These are phyloP conservation scores for Probaryconus sp. DNA, from an alignment of 1,140 invertebrate genomes.

Conservation along the genomic window DNA sequence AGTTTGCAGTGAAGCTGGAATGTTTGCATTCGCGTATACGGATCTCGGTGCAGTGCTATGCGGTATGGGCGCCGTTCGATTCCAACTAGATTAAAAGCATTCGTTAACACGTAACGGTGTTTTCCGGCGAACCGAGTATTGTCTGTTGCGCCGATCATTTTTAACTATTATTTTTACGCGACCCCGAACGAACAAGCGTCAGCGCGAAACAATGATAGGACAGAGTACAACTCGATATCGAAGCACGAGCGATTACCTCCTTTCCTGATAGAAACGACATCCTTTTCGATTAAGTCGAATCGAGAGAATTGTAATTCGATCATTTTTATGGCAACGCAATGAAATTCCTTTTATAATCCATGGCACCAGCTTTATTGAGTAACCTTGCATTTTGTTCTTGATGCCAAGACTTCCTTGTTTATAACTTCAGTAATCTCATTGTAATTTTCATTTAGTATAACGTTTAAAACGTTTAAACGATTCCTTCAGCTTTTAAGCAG, in stretches of 20 bases:
- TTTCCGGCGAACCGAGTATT: conserved; percentile 54
- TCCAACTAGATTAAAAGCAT: conserved; percentile 69
- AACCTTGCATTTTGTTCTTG: conserved; percentile 8
- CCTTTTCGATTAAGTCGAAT: conserved; percentile 50
- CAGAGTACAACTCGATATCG: conserved; percentile 45
- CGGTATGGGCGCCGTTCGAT: conserved; percentile 53
- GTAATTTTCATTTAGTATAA: conserved; percentile 29
- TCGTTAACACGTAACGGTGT: conserved; percentile 64
- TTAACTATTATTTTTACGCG: conserved; percentile 52
- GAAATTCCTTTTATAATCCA: conserved; percentile 45
- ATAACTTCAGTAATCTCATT: background rate
- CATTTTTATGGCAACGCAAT: conserved; percentile 32
- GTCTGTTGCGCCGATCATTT: conserved; percentile 56
- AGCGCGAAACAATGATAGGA: conserved; percentile 43
- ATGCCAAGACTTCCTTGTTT: background rate
- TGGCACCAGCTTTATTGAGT: conserved; percentile 22
- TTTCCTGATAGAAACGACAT: conserved; percentile 37
- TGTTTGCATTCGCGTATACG: conserved; percentile 54
- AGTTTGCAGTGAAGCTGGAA: conserved; percentile 40
- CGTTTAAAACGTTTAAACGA: conserved; percentile 6
- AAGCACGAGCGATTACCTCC: conserved; percentile 45
- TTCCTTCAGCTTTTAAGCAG: no score
- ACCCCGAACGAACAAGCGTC: conserved; percentile 44
- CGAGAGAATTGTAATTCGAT: conserved; percentile 47
- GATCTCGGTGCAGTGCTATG: conserved; percentile 19